Base-by-base conservation (phyloP, 2,113 vertebrate species). In the Tupaia chinensis region DNA sequence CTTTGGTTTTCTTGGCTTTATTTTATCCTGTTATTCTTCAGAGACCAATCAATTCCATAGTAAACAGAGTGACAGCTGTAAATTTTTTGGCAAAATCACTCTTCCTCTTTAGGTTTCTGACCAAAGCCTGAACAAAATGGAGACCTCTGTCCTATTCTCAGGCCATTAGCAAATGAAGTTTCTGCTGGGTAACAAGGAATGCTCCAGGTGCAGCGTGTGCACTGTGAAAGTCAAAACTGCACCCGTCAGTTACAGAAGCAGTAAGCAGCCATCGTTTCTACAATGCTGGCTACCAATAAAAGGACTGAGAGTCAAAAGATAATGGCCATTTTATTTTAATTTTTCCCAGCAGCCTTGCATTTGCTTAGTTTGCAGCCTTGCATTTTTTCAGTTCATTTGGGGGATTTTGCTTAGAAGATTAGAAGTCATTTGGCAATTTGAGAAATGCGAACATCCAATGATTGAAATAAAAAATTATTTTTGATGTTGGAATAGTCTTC, bases 11-110 rank as follows among this genome's bases (percentile, higher is more conserved):
- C 20, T 27, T 22, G 17, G 20, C 61, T 83, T 95, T 90, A 29
- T 94, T 96, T 95, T 83, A 95, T 95, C 70, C 27, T 85, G 27
- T n/a, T 77, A 69, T 95, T 96, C 76, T 76, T 96, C 73, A 27
- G 34, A 95, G 72, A 96, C 10, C 3, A 90, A 53, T 17, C 54
- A 90, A 53, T 17, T 44, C 9, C 60, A 56, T 82, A 94, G 90
- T 95, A 96, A 96, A 92, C 53, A 85, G 73, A 90, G 27, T 69
- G 74, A 91, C 60, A 96, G 65, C 56, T 97, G 69, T 77, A 10
- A 5, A 91, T 90, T 96, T 96, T 72, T 16, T 73, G 86, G n/a
- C 77, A 94, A 80, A 63, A 91, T 73, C 23, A 34, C 2, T 81
- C 66, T 94, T 94, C 44, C 5, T 89, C 77, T 96, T 91, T 85